Conservation (phyloP, 1,140 invertebrate species). For the Proales similis region DNA sequence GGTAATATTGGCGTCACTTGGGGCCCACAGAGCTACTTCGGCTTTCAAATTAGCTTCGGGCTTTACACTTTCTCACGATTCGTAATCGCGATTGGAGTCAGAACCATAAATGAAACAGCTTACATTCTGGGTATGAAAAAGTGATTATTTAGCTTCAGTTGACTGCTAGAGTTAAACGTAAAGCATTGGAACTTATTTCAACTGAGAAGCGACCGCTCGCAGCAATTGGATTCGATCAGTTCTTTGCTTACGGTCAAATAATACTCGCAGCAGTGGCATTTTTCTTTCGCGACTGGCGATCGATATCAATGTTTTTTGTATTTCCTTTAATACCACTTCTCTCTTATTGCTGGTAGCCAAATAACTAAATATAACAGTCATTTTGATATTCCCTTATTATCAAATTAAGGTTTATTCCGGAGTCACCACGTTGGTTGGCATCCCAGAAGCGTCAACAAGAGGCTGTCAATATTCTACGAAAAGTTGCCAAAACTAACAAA, state of each 20-base stretch:
- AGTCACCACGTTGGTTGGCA: slow-evolving; percentile 46
- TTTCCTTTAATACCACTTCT: slow-evolving; percentile 31
- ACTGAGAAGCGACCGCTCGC: neutral
- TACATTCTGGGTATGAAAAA: slow-evolving; percentile 22
- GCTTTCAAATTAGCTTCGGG: neutral
- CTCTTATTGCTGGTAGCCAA: slow-evolving; percentile 33
- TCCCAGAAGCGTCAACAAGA: slow-evolving; percentile 41
- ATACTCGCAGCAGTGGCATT: slow-evolving; percentile 20
- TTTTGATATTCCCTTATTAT: neutral
- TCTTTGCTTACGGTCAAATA: slow-evolving; percentile 36
- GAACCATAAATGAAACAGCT: slow-evolving; percentile 34
- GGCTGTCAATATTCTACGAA: slow-evolving; percentile 42
- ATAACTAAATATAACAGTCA: neutral
- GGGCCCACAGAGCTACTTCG: slow-evolving; percentile 14
- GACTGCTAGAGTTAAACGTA: neutral
- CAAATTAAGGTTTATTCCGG: slow-evolving; percentile 42
- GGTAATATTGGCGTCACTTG: slow-evolving; percentile 7
- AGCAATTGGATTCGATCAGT: slow-evolving; percentile 36
- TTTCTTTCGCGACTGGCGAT: slow-evolving; percentile 11
- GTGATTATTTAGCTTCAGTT: neutral
- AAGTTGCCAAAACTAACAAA: slow-evolving; percentile 42
- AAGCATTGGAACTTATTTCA: slow-evolving; percentile 26
- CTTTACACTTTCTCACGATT: slow-evolving; percentile 9
- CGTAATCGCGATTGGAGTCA: slow-evolving; percentile 19
- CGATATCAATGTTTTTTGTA: neutral